Evolutionary conservation across 30 jellyfish, hydroid and myxozoan genomes (phyloP), one percentile per base, ranked within the genome.

Genomic region (Nemopilema nomurai): DNA sequence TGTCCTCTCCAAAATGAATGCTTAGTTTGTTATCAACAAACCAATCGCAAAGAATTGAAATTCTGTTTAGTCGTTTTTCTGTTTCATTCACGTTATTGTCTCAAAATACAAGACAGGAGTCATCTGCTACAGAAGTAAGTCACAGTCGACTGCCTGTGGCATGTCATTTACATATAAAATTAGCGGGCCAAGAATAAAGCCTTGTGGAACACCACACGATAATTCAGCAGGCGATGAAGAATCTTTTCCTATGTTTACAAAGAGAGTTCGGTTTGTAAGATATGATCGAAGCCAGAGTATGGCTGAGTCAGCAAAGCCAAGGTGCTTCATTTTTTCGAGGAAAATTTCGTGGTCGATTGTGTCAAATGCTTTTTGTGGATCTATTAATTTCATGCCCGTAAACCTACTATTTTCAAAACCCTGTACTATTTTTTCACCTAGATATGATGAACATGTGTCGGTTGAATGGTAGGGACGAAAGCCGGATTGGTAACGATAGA

Each of bases 151-250:
- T 80, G 71, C 82, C 62, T 65, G 67, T 63, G 90, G 85, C 90
- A 80, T 80, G 17, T 29, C 90, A 25, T 67, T 33, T 20, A 78
- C 27, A 57, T 28, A 78, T 0, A 51, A 62, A 65, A 19, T 19
- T 0, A 57, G 62, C 16, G 29, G 16, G 81, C 16, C 64, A 1
- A 29, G 74, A 16, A n/a, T n/a, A n/a, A n/a, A n/a, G n/a, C n/a
- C n/a, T n/a, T n/a, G 92, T 16, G 88, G 89, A 29, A 83, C 86
- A 16, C 92, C 89, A 83, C 65, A 83, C 25, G 87, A 32, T 52
- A 62, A 28, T 50, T 68, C 64, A 3, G 26, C 83, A 28, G 70
- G 52, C 19, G 28, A 62, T 1, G 83, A 80, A 24, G 1, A 31
- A 28, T 28, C 87, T 28, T 51, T 63, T 25, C 76, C 87, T 0